Evolutionary conservation across 2,113 vertebrate genomes (phyloP).

Genomic region (Megalops atlanticus): DNA sequence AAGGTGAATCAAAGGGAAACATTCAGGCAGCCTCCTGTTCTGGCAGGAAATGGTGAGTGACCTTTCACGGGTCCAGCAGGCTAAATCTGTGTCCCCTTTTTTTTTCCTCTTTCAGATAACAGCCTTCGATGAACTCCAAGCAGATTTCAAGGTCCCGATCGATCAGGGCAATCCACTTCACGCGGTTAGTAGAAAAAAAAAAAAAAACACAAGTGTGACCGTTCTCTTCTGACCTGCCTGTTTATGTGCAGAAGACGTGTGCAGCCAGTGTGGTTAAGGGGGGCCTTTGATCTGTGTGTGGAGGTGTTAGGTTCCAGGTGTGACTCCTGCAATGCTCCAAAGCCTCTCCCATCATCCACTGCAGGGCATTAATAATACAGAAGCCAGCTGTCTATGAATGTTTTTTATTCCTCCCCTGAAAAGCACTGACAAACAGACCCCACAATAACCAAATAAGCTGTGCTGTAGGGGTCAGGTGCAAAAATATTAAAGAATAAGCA

Average conservation of each 20-base stretch:
- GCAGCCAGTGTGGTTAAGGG: neutral
- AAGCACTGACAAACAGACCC: conserved; percentile 36
- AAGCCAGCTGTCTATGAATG: conserved; percentile 37
- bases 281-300: conserved; percentile 23
- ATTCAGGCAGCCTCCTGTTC: neutral
- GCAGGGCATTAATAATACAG: conserved; percentile 46
- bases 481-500: no score
- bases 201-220: conserved; percentile 2
- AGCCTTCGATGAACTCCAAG: conserved; percentile 79
- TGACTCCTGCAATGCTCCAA: conserved; percentile 19
- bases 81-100: neutral
- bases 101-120: conserved; percentile 65
- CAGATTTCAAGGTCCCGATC: conserved; percentile 79
- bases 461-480: no score
- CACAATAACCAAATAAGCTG: no score
- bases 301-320: conserved; percentile 24
- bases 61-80: neutral
- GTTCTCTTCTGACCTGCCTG: conserved; percentile 19
- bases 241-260: neutral
- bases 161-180: conserved; percentile 80
- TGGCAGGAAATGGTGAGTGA: neutral
- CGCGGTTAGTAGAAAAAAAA: conserved; percentile 62
- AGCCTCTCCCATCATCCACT: conserved; percentile 31
- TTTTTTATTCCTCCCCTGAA: conserved; percentile 25
- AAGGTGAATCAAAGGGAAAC: neutral